A percentile compares a stretch with the other conserved stretches of the same genome.
These are phyloP conservation scores for Leptinotarsa defecta DNA, from an alignment of 1,140 invertebrate species.

Conservation along the genomic window DNA sequence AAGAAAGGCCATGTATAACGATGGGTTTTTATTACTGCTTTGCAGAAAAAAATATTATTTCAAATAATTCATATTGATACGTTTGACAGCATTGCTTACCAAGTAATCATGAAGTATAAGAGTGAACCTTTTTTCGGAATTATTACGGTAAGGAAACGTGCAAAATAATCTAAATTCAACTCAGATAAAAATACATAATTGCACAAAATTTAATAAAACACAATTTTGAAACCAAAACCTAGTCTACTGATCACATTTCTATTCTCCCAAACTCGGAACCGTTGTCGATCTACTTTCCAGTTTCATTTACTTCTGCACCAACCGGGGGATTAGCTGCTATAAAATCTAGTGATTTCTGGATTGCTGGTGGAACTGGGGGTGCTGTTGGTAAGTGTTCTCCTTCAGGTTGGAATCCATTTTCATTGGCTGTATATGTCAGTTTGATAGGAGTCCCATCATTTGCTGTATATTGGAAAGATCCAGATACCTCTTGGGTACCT, in stretches of 20 bases:
- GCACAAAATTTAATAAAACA: not conserved
- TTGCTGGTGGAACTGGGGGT: slow-evolving; percentile 76
- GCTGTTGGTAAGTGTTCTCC: slow-evolving; percentile 75
- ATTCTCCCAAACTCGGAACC: too few species aligned
- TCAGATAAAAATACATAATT: not conserved
- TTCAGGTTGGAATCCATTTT: slow-evolving; percentile 72
- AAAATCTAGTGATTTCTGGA: slow-evolving; percentile 75
- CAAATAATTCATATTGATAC: too few species aligned
- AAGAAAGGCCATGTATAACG: too few species aligned
- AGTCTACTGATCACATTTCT: not conserved
- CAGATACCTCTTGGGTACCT: slow-evolving; percentile 68
- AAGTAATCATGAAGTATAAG: too few species aligned
- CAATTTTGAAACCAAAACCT: not conserved
- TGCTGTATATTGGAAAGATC: slow-evolving; percentile 78
- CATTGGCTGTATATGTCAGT: slow-evolving; percentile 78
- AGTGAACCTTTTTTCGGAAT: too few species aligned
- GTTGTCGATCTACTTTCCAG: too few species aligned
- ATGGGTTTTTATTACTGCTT: too few species aligned
- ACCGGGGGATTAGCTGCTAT: slow-evolving; percentile 50
- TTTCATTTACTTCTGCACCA: slow-evolving; percentile 11
- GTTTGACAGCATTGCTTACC: too few species aligned
- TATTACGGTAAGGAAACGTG: too few species aligned
- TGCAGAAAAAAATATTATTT: too few species aligned
- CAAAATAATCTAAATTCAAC: too few species aligned
- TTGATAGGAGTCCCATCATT: slow-evolving; percentile 78